Conservation (phyloP, 2,797 vertebrate species). For the Coccyzus lansbergi region DNA sequence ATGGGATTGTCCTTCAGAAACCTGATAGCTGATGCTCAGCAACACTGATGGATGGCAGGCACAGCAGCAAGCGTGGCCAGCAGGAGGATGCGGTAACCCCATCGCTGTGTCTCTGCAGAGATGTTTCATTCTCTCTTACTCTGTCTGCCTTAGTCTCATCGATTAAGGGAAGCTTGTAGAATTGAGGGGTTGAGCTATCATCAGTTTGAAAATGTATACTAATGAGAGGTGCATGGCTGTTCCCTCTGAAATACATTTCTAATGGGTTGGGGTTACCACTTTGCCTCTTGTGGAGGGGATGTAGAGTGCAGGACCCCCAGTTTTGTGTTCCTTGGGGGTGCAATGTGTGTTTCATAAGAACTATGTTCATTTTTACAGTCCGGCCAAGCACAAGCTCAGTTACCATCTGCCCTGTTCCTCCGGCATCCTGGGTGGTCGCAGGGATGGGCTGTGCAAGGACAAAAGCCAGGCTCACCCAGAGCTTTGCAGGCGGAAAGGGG, state of each 20-base stretch:
- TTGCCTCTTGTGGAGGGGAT: fast-evolving
- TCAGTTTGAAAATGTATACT: fast-evolving
- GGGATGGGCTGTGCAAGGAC: fast-evolving
- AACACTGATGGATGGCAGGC: background rate
- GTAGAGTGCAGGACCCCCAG: fast-evolving
- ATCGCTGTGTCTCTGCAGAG: background rate
- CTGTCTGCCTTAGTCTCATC: background rate
- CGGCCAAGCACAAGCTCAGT: background rate
- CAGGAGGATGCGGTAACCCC: background rate
- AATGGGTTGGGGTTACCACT: fast-evolving
- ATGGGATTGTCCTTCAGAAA: background rate
- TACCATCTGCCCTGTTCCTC: background rate
- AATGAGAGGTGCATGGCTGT: fast-evolving
- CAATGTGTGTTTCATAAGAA: fast-evolving
- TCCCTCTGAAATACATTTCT: background rate
- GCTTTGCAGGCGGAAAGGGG: background rate
- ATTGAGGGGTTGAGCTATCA: background rate
- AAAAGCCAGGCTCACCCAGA: fast-evolving
- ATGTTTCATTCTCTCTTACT: fast-evolving
- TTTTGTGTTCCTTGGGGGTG: fast-evolving
- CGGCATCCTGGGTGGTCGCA: fast-evolving
- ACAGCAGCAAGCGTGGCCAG: background rate
- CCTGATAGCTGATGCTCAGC: background rate
- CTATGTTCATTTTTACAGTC: fast-evolving
- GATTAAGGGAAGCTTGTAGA: background rate